Percentiles rank a stretch among this genome's conserved stretches.
phyloP scores from a whole-genome alignment of 1,140 invertebrate species.

The Apocrypta bakeri region DNA sequence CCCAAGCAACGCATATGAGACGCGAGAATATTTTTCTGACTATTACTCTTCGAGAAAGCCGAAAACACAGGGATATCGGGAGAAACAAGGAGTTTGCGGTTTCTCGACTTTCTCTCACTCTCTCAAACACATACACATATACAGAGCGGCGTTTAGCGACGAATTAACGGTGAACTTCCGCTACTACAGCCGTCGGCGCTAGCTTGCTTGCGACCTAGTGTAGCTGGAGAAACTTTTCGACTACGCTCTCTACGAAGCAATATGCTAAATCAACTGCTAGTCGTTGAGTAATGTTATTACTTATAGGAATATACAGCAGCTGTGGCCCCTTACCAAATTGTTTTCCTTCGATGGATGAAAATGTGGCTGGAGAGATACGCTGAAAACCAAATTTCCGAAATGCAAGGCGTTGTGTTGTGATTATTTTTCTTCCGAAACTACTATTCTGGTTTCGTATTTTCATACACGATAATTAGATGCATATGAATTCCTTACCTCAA shows the following conservation, averaged over 20 bases:
- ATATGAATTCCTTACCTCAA: too few species aligned
- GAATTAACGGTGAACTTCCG: constrained; percentile 14
- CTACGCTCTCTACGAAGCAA: background rate
- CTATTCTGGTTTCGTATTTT: too few species aligned
- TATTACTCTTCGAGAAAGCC: background rate
- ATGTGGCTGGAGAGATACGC: too few species aligned
- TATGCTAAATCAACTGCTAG: constrained; percentile 3
- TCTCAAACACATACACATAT: background rate
- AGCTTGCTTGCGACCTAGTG: too few species aligned
- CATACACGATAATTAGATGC: too few species aligned
- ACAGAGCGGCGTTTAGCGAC: background rate
- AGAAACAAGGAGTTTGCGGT: background rate
- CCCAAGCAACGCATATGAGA: constrained; percentile 3
- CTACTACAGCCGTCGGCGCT: background rate
- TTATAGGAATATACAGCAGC: background rate
- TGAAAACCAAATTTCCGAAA: background rate
- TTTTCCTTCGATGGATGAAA: background rate
- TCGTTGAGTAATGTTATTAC: constrained; percentile 1
- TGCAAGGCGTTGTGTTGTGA: too few species aligned
- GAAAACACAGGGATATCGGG: background rate
- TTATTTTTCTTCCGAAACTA: too few species aligned
- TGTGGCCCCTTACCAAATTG: background rate
- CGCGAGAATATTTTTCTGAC: constrained; percentile 4
- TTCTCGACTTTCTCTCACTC: background rate
- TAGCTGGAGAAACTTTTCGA: background rate